phyloP scores from a whole-genome alignment of 2,888 invertebrate species.

The Thyatira batis region DNA sequence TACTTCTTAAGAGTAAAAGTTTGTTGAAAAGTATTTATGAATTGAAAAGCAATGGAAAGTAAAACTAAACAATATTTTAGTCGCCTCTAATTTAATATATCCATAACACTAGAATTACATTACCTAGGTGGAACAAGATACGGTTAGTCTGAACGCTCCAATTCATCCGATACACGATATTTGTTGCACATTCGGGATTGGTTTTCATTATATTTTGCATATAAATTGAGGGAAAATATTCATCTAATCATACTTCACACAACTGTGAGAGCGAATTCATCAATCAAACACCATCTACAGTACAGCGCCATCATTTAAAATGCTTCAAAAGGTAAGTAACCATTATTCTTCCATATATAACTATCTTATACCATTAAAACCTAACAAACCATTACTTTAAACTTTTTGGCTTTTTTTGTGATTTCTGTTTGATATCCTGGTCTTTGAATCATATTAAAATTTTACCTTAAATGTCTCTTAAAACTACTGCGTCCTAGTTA shows the following conservation, averaged over 20 bases:
- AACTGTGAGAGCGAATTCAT: slow-evolving; percentile 19
- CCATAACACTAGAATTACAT: neutral
- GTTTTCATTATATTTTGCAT: slow-evolving; percentile 68
- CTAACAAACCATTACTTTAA: neutral
- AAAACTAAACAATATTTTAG: neutral
- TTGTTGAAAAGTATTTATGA: too few species aligned
- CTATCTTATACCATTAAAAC: neutral
- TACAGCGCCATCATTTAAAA: slow-evolving; percentile 29
- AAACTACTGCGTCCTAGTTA: slow-evolving; percentile 5
- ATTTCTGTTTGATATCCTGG: too few species aligned
- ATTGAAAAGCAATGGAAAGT: neutral
- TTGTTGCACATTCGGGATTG: slow-evolving; percentile 65
- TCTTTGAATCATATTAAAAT: too few species aligned
- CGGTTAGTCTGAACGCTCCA: slow-evolving; percentile 43
- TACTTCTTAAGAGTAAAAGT: too few species aligned
- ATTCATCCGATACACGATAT: slow-evolving; percentile 57
- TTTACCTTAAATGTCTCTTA: too few species aligned
- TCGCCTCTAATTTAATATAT: neutral
- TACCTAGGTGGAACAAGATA: slow-evolving; percentile 1
- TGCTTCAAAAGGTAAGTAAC: slow-evolving; percentile 54
- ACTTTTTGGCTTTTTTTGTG: too few species aligned
- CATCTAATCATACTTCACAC: slow-evolving; percentile 49
- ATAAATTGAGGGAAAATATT: slow-evolving; percentile 59
- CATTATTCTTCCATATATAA: too few species aligned
- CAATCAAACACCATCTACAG: slow-evolving; percentile 15